phyloP scores from a whole-genome alignment of 2,113 vertebrate species.

The Psittacus erithacus region DNA sequence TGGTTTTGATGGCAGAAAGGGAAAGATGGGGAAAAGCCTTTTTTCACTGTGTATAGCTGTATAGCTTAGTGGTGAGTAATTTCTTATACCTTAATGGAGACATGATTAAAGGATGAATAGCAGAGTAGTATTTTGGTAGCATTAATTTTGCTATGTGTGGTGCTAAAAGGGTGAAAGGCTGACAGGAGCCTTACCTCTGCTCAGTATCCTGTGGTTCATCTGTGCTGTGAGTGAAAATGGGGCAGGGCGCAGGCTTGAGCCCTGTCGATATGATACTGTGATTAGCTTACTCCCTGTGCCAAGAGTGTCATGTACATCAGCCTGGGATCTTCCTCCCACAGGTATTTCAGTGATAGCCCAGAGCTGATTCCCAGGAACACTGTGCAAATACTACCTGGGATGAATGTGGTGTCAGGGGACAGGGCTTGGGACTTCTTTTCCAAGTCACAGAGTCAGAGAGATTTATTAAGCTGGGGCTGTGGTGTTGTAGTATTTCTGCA shows the following conservation, averaged over 20 bases:
- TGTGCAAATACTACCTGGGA: not conserved
- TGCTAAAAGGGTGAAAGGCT: not conserved
- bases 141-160: not conserved
- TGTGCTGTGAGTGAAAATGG: not conserved
- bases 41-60: not conserved
- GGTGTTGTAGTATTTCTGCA: not conserved
- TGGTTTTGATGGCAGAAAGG: not conserved
- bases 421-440: not conserved
- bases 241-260: not conserved
- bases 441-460: not conserved
- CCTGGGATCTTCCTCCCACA: not conserved
- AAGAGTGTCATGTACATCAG: accelerated
- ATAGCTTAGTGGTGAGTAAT: not conserved
- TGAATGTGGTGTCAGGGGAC: not conserved
- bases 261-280: not conserved
- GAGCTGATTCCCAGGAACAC: not conserved
- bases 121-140: not conserved
- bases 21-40: not conserved
- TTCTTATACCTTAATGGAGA: not conserved
- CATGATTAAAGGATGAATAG: not conserved
- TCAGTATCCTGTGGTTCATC: not conserved
- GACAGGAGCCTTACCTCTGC: not conserved
- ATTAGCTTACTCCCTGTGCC: not conserved
- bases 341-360: not conserved
- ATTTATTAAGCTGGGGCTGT: not conserved